phyloP scores from a whole-genome alignment of 2,797 vertebrate genomes.

The Remorina albescens region DNA sequence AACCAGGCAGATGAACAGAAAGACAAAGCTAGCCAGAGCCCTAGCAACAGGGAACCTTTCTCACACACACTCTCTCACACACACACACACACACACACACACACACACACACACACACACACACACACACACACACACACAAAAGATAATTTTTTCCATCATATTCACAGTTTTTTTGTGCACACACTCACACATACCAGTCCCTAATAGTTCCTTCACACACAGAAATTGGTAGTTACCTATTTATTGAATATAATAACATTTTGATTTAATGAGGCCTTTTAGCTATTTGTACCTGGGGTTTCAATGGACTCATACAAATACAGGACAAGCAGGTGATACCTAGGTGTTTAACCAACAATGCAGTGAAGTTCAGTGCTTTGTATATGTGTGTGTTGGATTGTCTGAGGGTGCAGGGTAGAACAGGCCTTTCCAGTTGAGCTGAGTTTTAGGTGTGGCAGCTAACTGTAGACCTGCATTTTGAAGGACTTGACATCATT shows the following conservation, averaged over 20 bases:
- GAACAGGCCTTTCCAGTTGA: slow-evolving; percentile 85
- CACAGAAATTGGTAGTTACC: slow-evolving; percentile 1
- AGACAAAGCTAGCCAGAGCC: slow-evolving; percentile 69
- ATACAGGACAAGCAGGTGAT: slow-evolving; percentile 23
- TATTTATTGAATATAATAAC: slow-evolving; percentile 28
- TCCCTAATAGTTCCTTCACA: slow-evolving; percentile 17
- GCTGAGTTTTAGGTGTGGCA: slow-evolving; percentile 72
- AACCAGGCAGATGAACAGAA: slow-evolving; percentile 76
- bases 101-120: slow-evolving; percentile 27
- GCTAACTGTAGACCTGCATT: slow-evolving; percentile 64
- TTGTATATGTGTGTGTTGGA: slow-evolving; percentile 38
- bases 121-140: no score
- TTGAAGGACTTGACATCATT: slow-evolving; percentile 71
- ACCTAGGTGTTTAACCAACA: slow-evolving; percentile 32
- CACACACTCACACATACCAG: not conserved
- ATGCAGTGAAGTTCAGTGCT: slow-evolving; percentile 31
- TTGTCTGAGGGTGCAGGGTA: slow-evolving; percentile 28
- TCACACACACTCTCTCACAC: slow-evolving; percentile 26
- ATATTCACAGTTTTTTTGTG: slow-evolving; percentile 37
- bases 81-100: slow-evolving; percentile 8
- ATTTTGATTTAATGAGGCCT: slow-evolving; percentile 18
- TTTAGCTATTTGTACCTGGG: not conserved
- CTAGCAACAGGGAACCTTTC: slow-evolving; percentile 73
- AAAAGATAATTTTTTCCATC: slow-evolving; percentile 22
- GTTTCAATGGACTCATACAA: not conserved